phyloP scores from a whole-genome alignment of 1,140 invertebrate species.

The Drosophila bocki region DNA sequence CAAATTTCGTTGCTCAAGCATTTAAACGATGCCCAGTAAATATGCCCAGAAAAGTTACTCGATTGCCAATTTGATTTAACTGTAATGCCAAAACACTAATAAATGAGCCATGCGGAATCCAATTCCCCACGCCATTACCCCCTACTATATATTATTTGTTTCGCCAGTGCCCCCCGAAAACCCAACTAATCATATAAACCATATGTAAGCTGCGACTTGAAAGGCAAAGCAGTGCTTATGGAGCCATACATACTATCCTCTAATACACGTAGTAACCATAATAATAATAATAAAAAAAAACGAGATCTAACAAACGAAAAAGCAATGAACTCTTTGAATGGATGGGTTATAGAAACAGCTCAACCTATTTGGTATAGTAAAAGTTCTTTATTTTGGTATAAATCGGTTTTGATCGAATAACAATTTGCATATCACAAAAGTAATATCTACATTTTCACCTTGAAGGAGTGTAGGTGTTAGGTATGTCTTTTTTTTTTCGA shows the following conservation, averaged over 20 bases:
- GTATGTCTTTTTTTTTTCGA: conserved; percentile 63
- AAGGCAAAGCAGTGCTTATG: conserved; percentile 65
- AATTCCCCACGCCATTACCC: conserved; percentile 51
- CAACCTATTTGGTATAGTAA: conserved; percentile 68
- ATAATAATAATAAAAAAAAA: conserved; percentile 71
- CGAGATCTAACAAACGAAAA: conserved; percentile 80
- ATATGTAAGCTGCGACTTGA: conserved; percentile 53
- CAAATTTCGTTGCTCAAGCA: conserved; percentile 49
- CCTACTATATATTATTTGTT: conserved; percentile 26
- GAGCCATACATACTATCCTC: conserved; percentile 65
- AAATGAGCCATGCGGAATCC: conserved; percentile 70
- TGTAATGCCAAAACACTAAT: conserved; percentile 72
- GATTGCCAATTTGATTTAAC: conserved; percentile 65
- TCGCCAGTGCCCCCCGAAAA: conserved; percentile 31
- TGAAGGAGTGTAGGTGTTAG: conserved; percentile 64
- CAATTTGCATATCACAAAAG: conserved; percentile 83
- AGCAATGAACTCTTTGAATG: conserved; percentile 41
- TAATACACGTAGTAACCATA: conserved; percentile 68
- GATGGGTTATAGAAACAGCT: conserved; percentile 11
- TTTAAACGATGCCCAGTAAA: conserved; percentile 30
- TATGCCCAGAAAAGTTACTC: conserved; percentile 18
- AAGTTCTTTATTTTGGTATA: conserved; percentile 76
- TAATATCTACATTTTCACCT: conserved; percentile 82
- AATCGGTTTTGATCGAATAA: conserved; percentile 76
- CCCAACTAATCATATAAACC: conserved; percentile 53